Conservation (phyloP, 2,888 invertebrate genomes). For the Brachypalpus laphriformis region DNA sequence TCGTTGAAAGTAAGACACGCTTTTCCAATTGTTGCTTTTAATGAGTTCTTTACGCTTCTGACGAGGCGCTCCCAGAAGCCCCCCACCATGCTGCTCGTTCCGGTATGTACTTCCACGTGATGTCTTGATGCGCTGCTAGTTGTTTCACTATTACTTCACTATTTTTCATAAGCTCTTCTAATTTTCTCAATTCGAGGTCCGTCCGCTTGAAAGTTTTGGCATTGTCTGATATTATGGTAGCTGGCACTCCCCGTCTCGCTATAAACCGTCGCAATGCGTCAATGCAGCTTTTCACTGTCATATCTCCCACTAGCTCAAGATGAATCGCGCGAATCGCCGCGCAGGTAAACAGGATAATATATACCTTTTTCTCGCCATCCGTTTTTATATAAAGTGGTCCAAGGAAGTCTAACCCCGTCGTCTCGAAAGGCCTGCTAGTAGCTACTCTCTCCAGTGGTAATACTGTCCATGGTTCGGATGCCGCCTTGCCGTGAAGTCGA, state of each 20-base stretch:
- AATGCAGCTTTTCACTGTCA: slow-evolving; percentile 18
- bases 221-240: slow-evolving; percentile 12
- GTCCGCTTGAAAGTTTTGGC: slow-evolving; percentile 11
- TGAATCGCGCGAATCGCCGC: slow-evolving; percentile 22
- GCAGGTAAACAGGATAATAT: slow-evolving; percentile 16
- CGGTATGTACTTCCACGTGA: slow-evolving; percentile 58
- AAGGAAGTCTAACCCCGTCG: slow-evolving; percentile 18
- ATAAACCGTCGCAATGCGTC: slow-evolving; percentile 10
- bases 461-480: too few relatives aligned
- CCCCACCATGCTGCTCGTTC: slow-evolving; percentile 23
- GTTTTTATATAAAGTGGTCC: slow-evolving; percentile 17
- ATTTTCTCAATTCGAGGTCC: slow-evolving; percentile 45
- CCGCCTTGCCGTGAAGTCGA: slow-evolving; percentile 5
- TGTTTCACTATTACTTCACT: slow-evolving; percentile 40
- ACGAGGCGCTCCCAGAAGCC: too few relatives aligned
- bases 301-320: slow-evolving; percentile 1
- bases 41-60: neutral
- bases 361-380: neutral
- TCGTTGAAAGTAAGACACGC: neutral
- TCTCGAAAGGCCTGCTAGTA: too few relatives aligned
- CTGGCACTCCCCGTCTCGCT: slow-evolving; percentile 7
- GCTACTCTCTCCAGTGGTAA: too few relatives aligned
- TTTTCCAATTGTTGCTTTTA: neutral
- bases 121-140: slow-evolving; percentile 37
- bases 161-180: slow-evolving; percentile 36